A percentile compares a stretch with the other conserved stretches of the same genome.
These are phyloP conservation scores for Scaptomyza graminum DNA, from an alignment of 1,140 invertebrate genomes.

Conservation along the genomic window DNA sequence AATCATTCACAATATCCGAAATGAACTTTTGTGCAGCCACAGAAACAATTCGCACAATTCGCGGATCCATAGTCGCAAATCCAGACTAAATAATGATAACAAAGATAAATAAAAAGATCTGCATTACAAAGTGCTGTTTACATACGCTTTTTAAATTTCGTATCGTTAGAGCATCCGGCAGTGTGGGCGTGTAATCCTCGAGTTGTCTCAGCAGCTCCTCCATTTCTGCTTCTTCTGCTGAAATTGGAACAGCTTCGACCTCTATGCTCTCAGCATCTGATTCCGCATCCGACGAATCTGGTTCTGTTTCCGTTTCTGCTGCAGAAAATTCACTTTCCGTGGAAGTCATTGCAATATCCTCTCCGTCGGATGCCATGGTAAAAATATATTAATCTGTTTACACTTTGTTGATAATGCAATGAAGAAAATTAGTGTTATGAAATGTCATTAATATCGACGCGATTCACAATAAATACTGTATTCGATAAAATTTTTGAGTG, in stretches of 20 bases:
- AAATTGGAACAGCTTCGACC: conserved; percentile 51
- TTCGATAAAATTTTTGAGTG: neutral
- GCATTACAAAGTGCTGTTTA: neutral
- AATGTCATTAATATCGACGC: neutral
- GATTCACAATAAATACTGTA: no score
- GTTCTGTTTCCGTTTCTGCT: conserved; percentile 52
- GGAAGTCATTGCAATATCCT: conserved; percentile 53
- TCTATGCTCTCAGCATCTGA: conserved; percentile 58
- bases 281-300: conserved; percentile 38
- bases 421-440: neutral
- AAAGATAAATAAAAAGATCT: no score
- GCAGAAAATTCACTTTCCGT: conserved; percentile 53
- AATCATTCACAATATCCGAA: conserved; percentile 98
- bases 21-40: conserved; percentile 98
- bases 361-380: conserved; percentile 61
- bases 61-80: conserved; percentile 94
- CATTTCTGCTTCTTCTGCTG: conserved; percentile 53
- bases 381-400: neutral
- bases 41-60: conserved; percentile 93
- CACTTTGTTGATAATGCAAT: neutral
- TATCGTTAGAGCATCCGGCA: conserved; percentile 88
- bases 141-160: conserved; percentile 89
- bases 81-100: conserved; percentile 86
- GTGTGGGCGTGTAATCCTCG: conserved; percentile 90
- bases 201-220: conserved; percentile 87